phyloP scores from a whole-genome alignment of 1,140 invertebrate species.

The Hycleus phaleratus region DNA sequence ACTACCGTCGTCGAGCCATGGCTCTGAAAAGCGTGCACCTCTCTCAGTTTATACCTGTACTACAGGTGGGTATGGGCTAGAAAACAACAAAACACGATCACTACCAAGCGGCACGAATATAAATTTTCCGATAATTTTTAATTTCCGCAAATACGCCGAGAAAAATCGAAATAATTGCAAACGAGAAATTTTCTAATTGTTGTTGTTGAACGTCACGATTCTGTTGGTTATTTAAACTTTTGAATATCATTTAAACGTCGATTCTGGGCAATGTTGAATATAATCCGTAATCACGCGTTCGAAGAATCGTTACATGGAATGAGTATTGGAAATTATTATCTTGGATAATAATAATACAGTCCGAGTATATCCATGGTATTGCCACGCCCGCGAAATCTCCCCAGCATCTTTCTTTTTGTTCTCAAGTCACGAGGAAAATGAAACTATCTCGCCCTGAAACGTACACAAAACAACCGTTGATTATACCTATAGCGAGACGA shows the following conservation, averaged over 20 bases:
- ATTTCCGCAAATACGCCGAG: too few relatives aligned
- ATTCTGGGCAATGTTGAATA: not conserved
- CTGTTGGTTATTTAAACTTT: too few relatives aligned
- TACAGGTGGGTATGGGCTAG: constrained; percentile 20
- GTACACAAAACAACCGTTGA: too few relatives aligned
- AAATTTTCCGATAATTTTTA: too few relatives aligned
- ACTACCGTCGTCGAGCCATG: constrained; percentile 1
- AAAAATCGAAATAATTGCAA: too few relatives aligned
- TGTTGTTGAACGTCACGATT: too few relatives aligned
- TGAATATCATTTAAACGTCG: too few relatives aligned
- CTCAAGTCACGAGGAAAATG: constrained; percentile 8
- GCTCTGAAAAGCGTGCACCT: constrained; percentile 20
- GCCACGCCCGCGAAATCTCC: constrained; percentile 17
- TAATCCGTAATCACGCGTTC: constrained; percentile 20
- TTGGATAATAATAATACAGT: constrained; percentile 21
- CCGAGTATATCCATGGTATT: not conserved
- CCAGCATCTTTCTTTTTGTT: not conserved
- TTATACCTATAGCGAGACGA: too few relatives aligned
- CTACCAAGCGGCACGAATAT: constrained; percentile 14
- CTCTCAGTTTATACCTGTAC: constrained; percentile 23
- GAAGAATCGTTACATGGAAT: constrained; percentile 23
- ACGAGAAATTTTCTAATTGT: too few relatives aligned
- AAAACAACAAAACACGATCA: not conserved
- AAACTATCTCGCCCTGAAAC: too few relatives aligned
- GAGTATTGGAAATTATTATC: constrained; percentile 26